phyloP scores from a whole-genome alignment of 2,113 vertebrate genomes.

The Nothoprocta perdicaria region DNA sequence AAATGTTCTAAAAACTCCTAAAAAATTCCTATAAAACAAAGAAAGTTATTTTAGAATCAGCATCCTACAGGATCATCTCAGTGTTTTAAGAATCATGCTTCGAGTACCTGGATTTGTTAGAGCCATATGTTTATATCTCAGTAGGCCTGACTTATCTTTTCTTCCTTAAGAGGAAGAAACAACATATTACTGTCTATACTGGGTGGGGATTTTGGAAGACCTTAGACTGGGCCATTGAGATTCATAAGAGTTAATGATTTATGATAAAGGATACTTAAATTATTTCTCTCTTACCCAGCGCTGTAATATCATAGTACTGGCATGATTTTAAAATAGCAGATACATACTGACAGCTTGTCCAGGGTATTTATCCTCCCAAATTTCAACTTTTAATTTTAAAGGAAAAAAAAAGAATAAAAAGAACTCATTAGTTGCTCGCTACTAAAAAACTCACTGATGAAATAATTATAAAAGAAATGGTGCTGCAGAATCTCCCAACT shows the following conservation, averaged over 20 bases:
- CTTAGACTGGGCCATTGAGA: background rate
- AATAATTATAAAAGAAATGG: background rate
- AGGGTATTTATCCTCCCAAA: background rate
- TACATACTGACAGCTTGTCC: background rate
- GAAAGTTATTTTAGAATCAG: constrained; percentile 1
- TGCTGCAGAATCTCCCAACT: background rate
- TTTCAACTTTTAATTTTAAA: constrained; percentile 24
- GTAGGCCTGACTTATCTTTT: constrained; percentile 53
- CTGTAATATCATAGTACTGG: background rate
- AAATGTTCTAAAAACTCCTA: background rate
- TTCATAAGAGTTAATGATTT: background rate
- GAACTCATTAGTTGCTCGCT: background rate
- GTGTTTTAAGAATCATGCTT: constrained; percentile 24
- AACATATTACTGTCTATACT: background rate
- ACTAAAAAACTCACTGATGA: background rate
- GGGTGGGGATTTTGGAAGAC: constrained; percentile 10
- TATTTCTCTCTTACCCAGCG: background rate
- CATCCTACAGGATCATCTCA: background rate
- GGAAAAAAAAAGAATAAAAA: constrained; percentile 27
- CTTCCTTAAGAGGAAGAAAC: constrained; percentile 12
- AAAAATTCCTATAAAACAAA: background rate
- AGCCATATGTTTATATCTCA: constrained; percentile 55
- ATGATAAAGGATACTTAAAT: background rate
- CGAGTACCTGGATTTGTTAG: constrained; percentile 32
- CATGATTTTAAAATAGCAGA: background rate